Evolutionary conservation across 2,113 vertebrate species (phyloP), one percentile per base, ranked within the genome.

Genomic region (Aspiorhynchus laticeps): DNA sequence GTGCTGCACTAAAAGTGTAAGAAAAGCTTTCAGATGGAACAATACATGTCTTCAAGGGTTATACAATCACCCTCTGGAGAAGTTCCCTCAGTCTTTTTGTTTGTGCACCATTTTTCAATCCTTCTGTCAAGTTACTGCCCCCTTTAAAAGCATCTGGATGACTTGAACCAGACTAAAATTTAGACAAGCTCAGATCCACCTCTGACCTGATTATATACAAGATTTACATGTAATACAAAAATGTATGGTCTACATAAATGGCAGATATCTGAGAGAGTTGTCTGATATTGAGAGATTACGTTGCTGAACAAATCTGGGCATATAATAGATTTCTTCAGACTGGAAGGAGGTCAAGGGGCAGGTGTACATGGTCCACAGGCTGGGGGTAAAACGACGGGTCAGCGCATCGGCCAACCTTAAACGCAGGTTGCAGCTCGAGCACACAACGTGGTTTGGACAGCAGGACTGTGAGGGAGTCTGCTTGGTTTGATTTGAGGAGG

Each of bases 361-460:
- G 76, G 75, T 76, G 69, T 89, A 90, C 87, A 90, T 89, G 48
- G 87, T 90, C 87, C 89, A 90, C 74, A 90, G 79, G 15, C 83
- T 81, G 1, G 83, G 85, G n/a, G 87, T 90, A 69, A 90, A 90
- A 24, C 65, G 71, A 0, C 67, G 82, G 1, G 78, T 87, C 24
- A 87, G 31, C 24, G 61, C 71, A 28, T 90, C 87, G 0, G 89
- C 89, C 83, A 90, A 79, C 71, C 89, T 75, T 31, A 90, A 81
- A 11, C 83, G 78, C 3, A 89, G 80, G 74, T 90, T 90, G 48
- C 90, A 90, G 46, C 75, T 89, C 36, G 90, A 90, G 86, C 86
- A 89, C 24, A 90, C 59, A 2, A 89, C 88, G 84, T 88, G 88
- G 79, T 90, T 90, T 48, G 90, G 90, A 56, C 84, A 90, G 85